Evolutionary conservation across 2,113 vertebrate species (phyloP).

Genomic region (Okapia johnstoni): DNA sequence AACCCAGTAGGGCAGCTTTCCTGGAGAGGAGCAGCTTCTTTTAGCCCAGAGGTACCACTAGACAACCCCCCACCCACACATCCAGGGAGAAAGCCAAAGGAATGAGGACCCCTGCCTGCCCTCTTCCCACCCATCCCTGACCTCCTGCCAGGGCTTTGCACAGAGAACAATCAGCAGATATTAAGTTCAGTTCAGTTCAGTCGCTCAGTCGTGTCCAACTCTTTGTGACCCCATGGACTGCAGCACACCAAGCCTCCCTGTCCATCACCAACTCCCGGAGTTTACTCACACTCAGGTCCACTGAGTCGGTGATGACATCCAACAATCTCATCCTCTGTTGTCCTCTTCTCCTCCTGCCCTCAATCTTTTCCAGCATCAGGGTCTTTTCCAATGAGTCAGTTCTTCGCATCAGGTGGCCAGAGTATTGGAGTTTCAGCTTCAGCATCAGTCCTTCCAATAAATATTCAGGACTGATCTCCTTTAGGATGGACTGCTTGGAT

Average conservation of each 20-base stretch:
- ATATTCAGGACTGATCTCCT: background rate
- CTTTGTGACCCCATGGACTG: background rate
- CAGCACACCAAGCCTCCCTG: background rate
- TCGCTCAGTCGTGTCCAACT: accelerated
- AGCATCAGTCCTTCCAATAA: background rate
- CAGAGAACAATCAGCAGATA: background rate
- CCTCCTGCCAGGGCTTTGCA: background rate
- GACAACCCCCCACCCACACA: background rate
- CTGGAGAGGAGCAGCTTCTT: background rate
- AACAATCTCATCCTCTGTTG: background rate
- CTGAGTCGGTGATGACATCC: background rate
- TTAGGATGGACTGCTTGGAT: background rate
- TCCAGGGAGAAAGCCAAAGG: background rate
- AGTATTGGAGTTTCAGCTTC: background rate
- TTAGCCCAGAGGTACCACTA: no score
- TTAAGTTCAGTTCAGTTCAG: background rate
- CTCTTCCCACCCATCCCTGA: background rate
- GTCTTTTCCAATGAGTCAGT: background rate
- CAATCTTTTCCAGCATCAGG: background rate
- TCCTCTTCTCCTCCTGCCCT: background rate
- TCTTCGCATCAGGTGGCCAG: background rate
- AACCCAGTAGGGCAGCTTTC: background rate
- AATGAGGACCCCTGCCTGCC: accelerated
- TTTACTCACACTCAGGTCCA: background rate
- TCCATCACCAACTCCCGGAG: background rate